Base-by-base conservation (phyloP, 1,140 invertebrate species). In the Nasonia longicornis region DNA sequence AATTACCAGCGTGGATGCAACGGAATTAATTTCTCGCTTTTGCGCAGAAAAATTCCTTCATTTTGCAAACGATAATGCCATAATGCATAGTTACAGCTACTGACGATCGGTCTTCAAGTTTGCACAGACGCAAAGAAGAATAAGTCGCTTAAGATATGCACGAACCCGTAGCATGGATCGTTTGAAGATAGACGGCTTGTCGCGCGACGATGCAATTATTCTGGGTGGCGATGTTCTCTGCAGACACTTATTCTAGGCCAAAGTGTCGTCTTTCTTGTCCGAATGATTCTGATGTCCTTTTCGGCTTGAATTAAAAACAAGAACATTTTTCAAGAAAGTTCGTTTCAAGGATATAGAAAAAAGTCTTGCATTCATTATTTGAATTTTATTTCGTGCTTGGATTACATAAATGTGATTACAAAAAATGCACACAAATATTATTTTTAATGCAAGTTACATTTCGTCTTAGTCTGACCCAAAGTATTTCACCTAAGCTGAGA, bases 101-200 rank as follows among this genome's bases (percentile, higher is more conserved):
- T 42, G 38, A 42, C 38, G 38, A 42, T 48, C 31, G 16, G 16
- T 42, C 2, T 29, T 70, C 31, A n/a, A 35, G 42, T 48, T 45
- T 72, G 29, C 70, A 45, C 70, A 22, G 35, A 20, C 1, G 10
- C 45, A 58, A 29, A 48, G 45, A 48, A 48, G 45, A 48, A 48
- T 48, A 48, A 48, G 73, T 75, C 73, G 48, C 73, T 75, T 75
- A 75, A 75, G 58, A 75, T 75, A 75, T 75, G 73, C 73, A 26
- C 48, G 16, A 31, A 10, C 6, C 29, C 73, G 73, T 75, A 31
- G 29, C 22, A 2, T 3, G 73, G 73, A 75, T 75, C n/a, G 38
- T 58, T n/a, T 58, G 52, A n/a, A 58, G 52, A 58, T 58, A 3
- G 16, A 7, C 52, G 52, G 52, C 20, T 58, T 58, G 4, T 58